phyloP scores from a whole-genome alignment of 2,888 invertebrate species.

The Neoitamus cyanurus region DNA sequence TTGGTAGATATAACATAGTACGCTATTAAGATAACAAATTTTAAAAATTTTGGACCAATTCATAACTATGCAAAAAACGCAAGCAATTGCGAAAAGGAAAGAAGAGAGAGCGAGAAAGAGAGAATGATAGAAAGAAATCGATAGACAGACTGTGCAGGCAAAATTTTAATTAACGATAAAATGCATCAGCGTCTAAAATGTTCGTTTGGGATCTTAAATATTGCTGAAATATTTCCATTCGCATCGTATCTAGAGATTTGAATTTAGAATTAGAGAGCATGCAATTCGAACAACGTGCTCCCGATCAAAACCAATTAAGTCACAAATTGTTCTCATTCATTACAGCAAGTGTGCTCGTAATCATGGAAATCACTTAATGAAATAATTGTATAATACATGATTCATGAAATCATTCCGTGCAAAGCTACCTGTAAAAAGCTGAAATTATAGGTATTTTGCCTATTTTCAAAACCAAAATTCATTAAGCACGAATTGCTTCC shows the following conservation, averaged over 20 bases:
- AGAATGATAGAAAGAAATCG: neutral
- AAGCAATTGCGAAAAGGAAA: slow-evolving; percentile 7
- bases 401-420: slow-evolving; percentile 27
- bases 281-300: slow-evolving; percentile 40
- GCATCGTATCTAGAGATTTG: slow-evolving; percentile 8
- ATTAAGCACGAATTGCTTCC: neutral
- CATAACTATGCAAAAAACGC: neutral
- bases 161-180: neutral
- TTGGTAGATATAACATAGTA: neutral
- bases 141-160: slow-evolving; percentile 22
- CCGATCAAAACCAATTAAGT: slow-evolving; percentile 23
- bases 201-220: slow-evolving; percentile 26
- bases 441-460: slow-evolving; percentile 8
- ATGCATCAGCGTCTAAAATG: neutral
- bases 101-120: neutral
- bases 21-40: neutral
- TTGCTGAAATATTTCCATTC: slow-evolving; percentile 20
- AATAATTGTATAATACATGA: slow-evolving; percentile 30
- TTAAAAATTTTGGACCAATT: neutral
- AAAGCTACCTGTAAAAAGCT: slow-evolving; percentile 41
- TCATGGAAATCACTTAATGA: slow-evolving; percentile 29
- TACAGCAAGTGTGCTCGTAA: slow-evolving; percentile 31
- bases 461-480: neutral
- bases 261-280: slow-evolving; percentile 36
- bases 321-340: slow-evolving; percentile 26